Percentiles rank a stretch among this genome's conserved stretches.
Evolutionary conservation across 2,888 invertebrate genomes (phyloP).

Genomic region (Polyommatus icarus): DNA sequence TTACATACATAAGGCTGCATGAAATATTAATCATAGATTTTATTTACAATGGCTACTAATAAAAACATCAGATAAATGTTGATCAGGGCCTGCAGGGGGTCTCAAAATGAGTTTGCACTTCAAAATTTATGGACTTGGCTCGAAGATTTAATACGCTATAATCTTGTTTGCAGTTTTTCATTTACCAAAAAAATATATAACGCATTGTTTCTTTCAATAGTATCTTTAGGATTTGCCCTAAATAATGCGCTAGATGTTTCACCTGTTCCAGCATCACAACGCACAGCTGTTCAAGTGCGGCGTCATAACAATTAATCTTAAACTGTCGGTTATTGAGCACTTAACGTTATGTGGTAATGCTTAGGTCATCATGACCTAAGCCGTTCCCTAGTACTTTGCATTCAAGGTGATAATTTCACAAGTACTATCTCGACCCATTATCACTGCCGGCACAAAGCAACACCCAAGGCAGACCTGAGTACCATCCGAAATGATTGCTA

Average conservation of each 20-base stretch:
- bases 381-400: conserved; percentile 32
- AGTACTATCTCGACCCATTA: conserved; percentile 39
- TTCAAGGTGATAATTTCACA: conserved; percentile 38
- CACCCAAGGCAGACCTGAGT: conserved; percentile 54
- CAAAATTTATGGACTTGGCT: no score
- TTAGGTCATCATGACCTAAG: conserved; percentile 33
- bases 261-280: neutral
- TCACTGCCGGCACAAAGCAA: conserved; percentile 45
- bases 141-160: no score
- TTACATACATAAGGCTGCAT: no score
- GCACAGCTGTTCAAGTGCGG: neutral
- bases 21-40: no score
- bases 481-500: conserved; percentile 64
- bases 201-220: no score
- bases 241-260: neutral
- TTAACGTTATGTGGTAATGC: conserved; percentile 29
- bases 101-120: no score
- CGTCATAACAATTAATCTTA: conserved; percentile 15
- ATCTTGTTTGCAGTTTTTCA: neutral
- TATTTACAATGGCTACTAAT: no score
- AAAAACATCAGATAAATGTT: no score
- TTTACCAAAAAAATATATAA: neutral
- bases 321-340: conserved; percentile 12
- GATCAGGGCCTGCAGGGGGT: no score
- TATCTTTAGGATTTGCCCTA: neutral